phyloP scores from a whole-genome alignment of 1,140 invertebrate species.

The Lerema accius region DNA sequence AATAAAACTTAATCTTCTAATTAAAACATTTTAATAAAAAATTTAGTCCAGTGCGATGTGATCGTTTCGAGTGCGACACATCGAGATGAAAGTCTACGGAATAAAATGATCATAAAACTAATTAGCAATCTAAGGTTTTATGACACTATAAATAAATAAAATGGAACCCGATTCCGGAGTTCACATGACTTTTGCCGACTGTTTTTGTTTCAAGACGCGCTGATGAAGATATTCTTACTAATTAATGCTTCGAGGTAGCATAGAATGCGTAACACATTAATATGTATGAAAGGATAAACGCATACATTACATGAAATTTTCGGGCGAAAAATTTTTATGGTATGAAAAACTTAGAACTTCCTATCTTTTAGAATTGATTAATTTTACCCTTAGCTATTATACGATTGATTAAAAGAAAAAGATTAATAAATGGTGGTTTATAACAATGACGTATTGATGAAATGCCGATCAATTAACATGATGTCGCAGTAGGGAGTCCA shows the following conservation, averaged over 20 bases:
- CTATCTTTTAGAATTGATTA: conserved; percentile 7
- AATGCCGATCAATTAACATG: conserved; percentile 63
- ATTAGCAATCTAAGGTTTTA: conserved; percentile 77
- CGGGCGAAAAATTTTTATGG: conserved; percentile 13
- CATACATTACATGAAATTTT: conserved; percentile 16
- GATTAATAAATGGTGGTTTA: conserved; percentile 36
- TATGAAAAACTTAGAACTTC: conserved; percentile 7
- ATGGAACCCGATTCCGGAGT: conserved; percentile 47
- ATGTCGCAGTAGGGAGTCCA: conserved; percentile 58
- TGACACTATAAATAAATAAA: conserved; percentile 71
- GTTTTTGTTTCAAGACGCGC: conserved; percentile 55
- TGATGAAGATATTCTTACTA: conserved; percentile 61
- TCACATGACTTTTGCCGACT: conserved; percentile 55
- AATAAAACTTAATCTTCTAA: conserved; percentile 33
- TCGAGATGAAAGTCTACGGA: conserved; percentile 37
- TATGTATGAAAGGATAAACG: conserved; percentile 49
- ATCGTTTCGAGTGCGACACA: conserved; percentile 13
- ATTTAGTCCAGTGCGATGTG: conserved; percentile 10
- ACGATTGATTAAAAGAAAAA: conserved; percentile 43
- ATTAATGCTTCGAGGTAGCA: conserved; percentile 54
- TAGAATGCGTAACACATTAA: conserved; percentile 49
- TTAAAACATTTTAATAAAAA: conserved; percentile 27
- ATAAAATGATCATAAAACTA: conserved; percentile 72
- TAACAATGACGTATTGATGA: conserved; percentile 63
- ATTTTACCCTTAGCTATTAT: conserved; percentile 14